Base-by-base conservation (phyloP, 2,888 invertebrate species). In the Hemithea aestivaria region DNA sequence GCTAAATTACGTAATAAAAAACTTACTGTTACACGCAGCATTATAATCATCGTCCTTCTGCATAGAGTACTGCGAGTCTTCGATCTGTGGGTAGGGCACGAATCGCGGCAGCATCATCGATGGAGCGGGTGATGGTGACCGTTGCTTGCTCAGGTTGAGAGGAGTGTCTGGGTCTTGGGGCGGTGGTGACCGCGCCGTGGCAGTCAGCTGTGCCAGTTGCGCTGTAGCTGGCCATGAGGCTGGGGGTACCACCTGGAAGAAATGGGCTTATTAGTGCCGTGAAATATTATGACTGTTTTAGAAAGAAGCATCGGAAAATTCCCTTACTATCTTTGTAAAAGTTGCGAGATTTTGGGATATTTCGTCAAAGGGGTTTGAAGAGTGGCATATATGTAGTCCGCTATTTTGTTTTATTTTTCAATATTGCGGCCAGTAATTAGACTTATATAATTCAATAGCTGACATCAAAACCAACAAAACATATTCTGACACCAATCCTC, bases 81-180 rank as follows among this genome's bases (percentile, higher is more conserved):
- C 84, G 67, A 87, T 84, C 0, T 78, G 78, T 0, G 80, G 81
- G 67, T 85, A 87, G 27, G 85, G 85, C 38, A 80, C 73, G 43
- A 91, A 92, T 25, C 83, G 66, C 0, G 78, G 84, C 58, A 85
- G 59, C 79, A 84, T 87, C 65, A 93, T 88, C 26, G 69, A 60
- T 27, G 90, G 90, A 73, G 66, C 88, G 48, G 88, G 88, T 1
- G 89, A 88, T 2, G 91, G 91, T 7, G 89, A 88, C 35, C 96
- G 93, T 39, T 96, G 96, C 80, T 96, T 97, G 63, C 93, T 93
- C 34, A 97, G 90, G 81, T 97, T 97, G 26, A 97, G 88, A 1
- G 97, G 97, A 1, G 94, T 91, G 70, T 96, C 96, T 0, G 93
- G 91, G 75, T 94, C 93, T 20, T 84, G 87, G 0, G 91, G 87